Evolutionary conservation across 2,888 invertebrate species (phyloP), one percentile per base, ranked within the genome.

Genomic region (Thalpophila matura): DNA sequence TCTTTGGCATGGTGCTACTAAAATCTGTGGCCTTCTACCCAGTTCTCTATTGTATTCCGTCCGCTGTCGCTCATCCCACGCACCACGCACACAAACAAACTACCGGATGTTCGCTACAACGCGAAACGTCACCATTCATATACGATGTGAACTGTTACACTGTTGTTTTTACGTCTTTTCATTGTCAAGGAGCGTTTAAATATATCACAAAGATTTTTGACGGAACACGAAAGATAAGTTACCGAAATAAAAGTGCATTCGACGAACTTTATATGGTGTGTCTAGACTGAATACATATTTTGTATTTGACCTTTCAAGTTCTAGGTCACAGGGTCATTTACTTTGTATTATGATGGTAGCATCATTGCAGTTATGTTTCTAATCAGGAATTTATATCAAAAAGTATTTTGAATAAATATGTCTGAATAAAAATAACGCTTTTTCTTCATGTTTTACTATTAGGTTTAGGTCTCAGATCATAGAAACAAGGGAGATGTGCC

Each of bases 91-190:
- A 37, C 55, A 40, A 38, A 47, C 20, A 42, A 50, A 58, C 65
- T 79, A 54, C 81, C 81, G 81, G 81, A 81, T 81, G 73, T 63
- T 62, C 46, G 35, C 58, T 57, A 26, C 65, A 51, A 27, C 73
- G 68, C 63, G 69, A 67, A 65, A 73, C 79, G 71, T 77, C 76
- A 70, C 71, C 56, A 76, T 80, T 81, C 74, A 73, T 74, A 60
- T 27, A 55, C 50, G 45, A 51, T 80, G 80, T 72, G 79, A 80
- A 80, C 79, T 80, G 79, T 76, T 76, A 80, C 80, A 64, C 65
- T 63, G 70, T 74, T 79, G 77, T 79, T 70, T 75, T 63, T 61
- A 43, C 24, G 22, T 26, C 31, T 54, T 57, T 77, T 77, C 79
- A 78, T 68, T 76, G 79, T 62, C 79, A 78, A 77, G 79, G 79